phyloP scores from a whole-genome alignment of 35 echinoderm and acorn worm genomes.

The Heliocidaris tuberculata region DNA sequence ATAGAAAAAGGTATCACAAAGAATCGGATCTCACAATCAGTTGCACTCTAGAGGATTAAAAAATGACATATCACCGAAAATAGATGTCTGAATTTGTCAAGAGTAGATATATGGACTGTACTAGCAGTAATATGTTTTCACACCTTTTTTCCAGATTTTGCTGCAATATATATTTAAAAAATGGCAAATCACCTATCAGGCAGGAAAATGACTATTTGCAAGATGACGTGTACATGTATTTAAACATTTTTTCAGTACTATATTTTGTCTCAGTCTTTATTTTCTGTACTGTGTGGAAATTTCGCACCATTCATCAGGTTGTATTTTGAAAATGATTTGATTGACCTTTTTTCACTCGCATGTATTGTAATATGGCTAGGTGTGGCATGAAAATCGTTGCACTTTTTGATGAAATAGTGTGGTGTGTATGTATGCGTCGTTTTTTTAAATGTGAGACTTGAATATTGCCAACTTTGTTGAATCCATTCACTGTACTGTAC shows the following conservation, averaged over 20 bases:
- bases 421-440: background rate
- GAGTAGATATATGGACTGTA: background rate
- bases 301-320: background rate
- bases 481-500: background rate
- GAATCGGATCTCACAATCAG: background rate
- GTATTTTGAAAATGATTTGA: background rate
- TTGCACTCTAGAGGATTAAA: background rate
- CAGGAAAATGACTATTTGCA: background rate
- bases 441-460: background rate
- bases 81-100: too few relatives aligned
- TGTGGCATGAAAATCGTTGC: background rate
- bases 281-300: background rate
- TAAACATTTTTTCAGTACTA: background rate
- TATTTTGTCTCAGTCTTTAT: background rate
- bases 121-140: background rate
- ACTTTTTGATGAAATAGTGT: background rate
- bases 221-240: background rate
- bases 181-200: background rate
- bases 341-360: background rate
- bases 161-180: constrained; percentile 10
- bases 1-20: background rate
- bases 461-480: background rate
- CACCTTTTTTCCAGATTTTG: background rate
- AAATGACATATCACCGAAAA: background rate
- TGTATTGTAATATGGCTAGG: background rate